Evolutionary conservation across 1,140 invertebrate genomes (phyloP).

Genomic region (Cyclargus thomasi): DNA sequence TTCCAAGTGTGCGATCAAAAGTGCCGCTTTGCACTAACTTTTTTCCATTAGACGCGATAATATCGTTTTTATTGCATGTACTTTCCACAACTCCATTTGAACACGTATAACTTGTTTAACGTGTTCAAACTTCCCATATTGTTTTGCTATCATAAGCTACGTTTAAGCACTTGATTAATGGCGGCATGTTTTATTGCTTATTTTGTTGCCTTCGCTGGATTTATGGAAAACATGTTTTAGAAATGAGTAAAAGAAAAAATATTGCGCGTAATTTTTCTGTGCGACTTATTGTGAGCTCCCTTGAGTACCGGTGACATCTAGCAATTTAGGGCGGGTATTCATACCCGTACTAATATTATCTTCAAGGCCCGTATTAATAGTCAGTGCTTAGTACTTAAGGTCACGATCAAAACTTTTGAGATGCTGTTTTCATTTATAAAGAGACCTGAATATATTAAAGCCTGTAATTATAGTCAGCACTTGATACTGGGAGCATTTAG

Average conservation of each 20-base stretch:
- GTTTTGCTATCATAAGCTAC: neutral
- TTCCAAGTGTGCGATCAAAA: neutral
- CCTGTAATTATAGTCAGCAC: no score
- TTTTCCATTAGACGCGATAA: neutral
- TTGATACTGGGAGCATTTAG: no score
- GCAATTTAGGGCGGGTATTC: neutral
- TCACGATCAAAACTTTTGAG: no score
- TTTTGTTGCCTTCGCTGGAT: neutral
- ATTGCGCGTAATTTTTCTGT: neutral
- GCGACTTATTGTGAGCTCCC: neutral
- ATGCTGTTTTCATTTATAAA: no score
- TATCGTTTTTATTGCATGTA: neutral
- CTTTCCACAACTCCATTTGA: neutral
- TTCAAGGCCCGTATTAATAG: no score
- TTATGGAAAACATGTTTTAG: slow-evolving; percentile 1
- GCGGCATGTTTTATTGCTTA: neutral
- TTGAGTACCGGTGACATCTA: neutral
- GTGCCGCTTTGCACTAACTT: neutral
- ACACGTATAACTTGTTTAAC: neutral
- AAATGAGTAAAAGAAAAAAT: neutral
- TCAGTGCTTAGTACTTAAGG: no score
- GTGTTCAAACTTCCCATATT: neutral
- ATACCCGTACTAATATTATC: neutral
- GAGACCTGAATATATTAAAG: no score
- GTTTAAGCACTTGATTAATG: neutral